Evolutionary conservation across 2,113 vertebrate genomes (phyloP).

Genomic region (Lamprotornis superbus): DNA sequence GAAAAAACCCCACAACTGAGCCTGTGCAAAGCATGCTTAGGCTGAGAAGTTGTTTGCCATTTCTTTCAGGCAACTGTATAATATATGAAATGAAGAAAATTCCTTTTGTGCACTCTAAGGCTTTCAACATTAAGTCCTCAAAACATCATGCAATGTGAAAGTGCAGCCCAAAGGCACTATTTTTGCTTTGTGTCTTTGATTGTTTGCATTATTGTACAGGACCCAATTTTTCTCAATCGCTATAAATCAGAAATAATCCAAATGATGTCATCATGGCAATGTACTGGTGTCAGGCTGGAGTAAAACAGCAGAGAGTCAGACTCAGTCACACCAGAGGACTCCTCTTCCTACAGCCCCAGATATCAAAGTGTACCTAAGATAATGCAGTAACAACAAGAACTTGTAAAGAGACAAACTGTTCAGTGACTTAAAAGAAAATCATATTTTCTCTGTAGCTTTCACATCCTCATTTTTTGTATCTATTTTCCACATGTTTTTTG

Average conservation of each 20-base stretch:
- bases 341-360: background rate
- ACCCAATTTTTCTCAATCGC: constrained; percentile 55
- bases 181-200: constrained; percentile 43
- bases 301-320: background rate
- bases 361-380: background rate
- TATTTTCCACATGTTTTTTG: background rate
- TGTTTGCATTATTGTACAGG: constrained; percentile 53
- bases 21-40: background rate
- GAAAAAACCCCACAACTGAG: background rate
- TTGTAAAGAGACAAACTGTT: background rate
- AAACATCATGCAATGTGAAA: background rate
- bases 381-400: background rate
- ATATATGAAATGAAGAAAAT: constrained; percentile 43
- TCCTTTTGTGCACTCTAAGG: constrained; percentile 24
- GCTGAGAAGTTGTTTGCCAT: constrained; percentile 23
- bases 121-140: constrained; percentile 32
- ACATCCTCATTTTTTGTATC: background rate
- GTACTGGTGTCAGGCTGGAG: constrained; percentile 16
- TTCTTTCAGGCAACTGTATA: constrained; percentile 43
- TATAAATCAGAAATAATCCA: constrained; percentile 64
- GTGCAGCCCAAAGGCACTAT: background rate
- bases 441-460: background rate
- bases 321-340: background rate
- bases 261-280: constrained; percentile 48
- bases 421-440: background rate